Percentiles rank a stretch among this genome's conserved stretches.
phyloP scores from a whole-genome alignment of 2,113 vertebrate species.

The Mobula birostris region DNA sequence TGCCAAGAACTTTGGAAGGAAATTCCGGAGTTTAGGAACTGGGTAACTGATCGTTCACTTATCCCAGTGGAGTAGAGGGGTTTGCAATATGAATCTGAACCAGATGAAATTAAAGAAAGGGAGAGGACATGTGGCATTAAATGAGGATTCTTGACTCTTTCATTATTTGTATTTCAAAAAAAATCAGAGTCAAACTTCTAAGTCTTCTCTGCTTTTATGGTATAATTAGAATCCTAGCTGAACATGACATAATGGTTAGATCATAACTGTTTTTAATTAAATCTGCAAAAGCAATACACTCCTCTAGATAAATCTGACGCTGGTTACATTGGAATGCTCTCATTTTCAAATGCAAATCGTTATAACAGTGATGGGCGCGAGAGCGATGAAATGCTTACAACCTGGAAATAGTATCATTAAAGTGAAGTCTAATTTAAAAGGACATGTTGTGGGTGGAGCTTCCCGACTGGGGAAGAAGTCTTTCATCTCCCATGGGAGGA shows the following conservation, averaged over 20 bases:
- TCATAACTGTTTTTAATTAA: conserved; percentile 6
- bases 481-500: not conserved
- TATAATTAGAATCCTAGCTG: not conserved
- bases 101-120: not conserved
- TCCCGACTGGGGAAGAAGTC: not conserved
- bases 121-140: not conserved
- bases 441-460: not conserved
- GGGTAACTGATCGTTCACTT: not conserved
- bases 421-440: conserved; percentile 11
- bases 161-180: not conserved
- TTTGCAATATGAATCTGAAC: no score
- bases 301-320: not conserved
- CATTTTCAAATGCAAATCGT: not conserved
- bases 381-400: not conserved
- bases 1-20: not conserved
- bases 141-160: not conserved
- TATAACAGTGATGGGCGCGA: not conserved
- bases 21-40: not conserved
- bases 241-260: not conserved
- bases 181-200: not conserved
- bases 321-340: not conserved
- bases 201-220: not conserved
- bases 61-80: not conserved
- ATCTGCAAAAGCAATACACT: not conserved
- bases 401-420: not conserved